Conservation (phyloP, 2,797 vertebrate species). For the Harpagifer antarcticus region DNA sequence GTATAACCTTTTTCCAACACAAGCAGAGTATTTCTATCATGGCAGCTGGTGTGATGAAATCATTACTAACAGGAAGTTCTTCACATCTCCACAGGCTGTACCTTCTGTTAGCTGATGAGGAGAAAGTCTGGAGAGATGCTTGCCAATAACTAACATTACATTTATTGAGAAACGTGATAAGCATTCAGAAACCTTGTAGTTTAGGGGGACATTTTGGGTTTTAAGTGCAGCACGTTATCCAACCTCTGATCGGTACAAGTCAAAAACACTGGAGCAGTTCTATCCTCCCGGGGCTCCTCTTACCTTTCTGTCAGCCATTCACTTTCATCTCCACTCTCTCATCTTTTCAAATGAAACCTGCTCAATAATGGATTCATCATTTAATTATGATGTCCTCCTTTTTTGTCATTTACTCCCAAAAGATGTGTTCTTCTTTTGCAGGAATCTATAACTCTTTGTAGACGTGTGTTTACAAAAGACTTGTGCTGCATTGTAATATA, state of each 20-base stretch:
- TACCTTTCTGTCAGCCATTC: conserved; percentile 52
- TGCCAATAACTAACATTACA: not conserved
- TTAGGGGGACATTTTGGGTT: conserved; percentile 13
- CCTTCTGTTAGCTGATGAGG: conserved; percentile 2
- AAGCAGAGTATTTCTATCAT: conserved; percentile 22
- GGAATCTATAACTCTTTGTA: conserved; percentile 30
- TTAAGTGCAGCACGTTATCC: not conserved
- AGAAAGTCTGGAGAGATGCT: conserved; percentile 11
- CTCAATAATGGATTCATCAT: conserved; percentile 72
- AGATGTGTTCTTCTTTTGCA: conserved; percentile 43
- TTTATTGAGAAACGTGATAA: conserved; percentile 21
- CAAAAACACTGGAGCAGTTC: conserved; percentile 30
- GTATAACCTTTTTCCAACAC: conserved; percentile 13
- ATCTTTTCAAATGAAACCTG: conserved; percentile 56
- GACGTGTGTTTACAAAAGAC: conserved; percentile 28
- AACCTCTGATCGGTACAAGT: conserved; percentile 29
- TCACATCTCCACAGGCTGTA: conserved; percentile 22
- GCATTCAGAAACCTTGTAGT: conserved; percentile 32
- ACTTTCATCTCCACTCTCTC: conserved; percentile 64
- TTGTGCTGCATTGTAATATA: conserved; percentile 24
- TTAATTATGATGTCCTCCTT: conserved; percentile 64
- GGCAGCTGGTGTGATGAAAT: conserved; percentile 41
- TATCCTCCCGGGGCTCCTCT: conserved; percentile 46
- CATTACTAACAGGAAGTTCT: conserved; percentile 29
- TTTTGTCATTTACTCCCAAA: conserved; percentile 55